Evolutionary conservation across 2,113 vertebrate species (phyloP), one percentile per base, ranked within the genome.

Genomic region (Crocuta crocuta): DNA sequence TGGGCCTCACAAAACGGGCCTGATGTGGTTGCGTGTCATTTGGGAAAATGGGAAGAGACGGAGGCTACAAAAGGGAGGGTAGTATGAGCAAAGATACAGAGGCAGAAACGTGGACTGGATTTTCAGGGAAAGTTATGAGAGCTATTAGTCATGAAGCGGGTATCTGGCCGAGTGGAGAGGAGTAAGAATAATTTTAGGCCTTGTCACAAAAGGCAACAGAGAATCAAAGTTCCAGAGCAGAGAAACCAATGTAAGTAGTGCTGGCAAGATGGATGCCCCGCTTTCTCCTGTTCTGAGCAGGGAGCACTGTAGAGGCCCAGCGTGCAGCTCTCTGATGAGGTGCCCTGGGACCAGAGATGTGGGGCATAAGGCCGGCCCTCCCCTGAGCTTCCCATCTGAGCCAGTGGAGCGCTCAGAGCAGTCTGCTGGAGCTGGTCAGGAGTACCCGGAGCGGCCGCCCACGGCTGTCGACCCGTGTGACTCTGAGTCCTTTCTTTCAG

Each of bases 401-500:
- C 86, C 12, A n/a, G 4, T 31, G 17, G 19, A 63, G 73, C 61
- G 45, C 65, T 4, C 13, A 6, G 61, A 23, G 55, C n/a, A 31
- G 7, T 26, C n/a, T 39, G 65, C 33, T 4, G 21, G 71, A 74
- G 80, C 45, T 33, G 10, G 81, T 39, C 9, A 31, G 71, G 76
- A 4, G 4, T 0, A 0, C 23, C 0, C 24, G 39, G 74, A 68
- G 79, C 21, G 21, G 45, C 31, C 26, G 7, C 24, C 63, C 79
- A 26, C 15, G 1, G n/a, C 7, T n/a, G 55, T 31, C 28, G 45
- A 4, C 11, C 9, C 74, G 19, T 8, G 5, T 96, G 89, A 98
- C 95, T 70, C 94, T 7, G 17, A 33, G 28, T 33, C 33, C 90
- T 96, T 76, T 96, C 74, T 97, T 97, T 89, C 97, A 98, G 98